These are phyloP conservation scores for Bubalus kerabau DNA, from an alignment of 2,113 vertebrate species.

Conservation along the genomic window DNA sequence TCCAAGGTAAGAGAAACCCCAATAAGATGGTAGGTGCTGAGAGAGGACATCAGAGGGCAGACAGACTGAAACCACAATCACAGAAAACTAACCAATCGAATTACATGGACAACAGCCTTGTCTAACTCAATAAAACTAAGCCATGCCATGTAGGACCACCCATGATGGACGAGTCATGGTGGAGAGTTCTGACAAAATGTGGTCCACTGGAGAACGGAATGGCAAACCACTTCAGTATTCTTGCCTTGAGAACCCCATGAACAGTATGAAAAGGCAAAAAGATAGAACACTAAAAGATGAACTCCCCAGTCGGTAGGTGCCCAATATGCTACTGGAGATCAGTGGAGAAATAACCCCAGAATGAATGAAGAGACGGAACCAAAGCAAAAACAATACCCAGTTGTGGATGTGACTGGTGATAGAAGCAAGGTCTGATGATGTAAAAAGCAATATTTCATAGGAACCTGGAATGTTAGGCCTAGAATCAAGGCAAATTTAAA, in stretches of 20 bases:
- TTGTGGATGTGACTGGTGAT: too few relatives aligned
- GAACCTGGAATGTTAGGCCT: too few relatives aligned
- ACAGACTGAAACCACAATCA: background rate
- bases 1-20: background rate
- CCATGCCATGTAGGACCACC: background rate
- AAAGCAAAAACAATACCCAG: too few relatives aligned
- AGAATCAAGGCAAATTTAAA: too few relatives aligned
- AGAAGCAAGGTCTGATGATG: too few relatives aligned
- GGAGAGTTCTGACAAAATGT: background rate
- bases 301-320: too few relatives aligned
- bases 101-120: background rate
- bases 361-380: too few relatives aligned
- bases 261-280: too few relatives aligned
- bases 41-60: background rate
- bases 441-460: too few relatives aligned
- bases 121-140: background rate
- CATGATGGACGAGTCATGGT: background rate
- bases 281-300: too few relatives aligned
- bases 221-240: background rate
- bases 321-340: too few relatives aligned
- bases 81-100: background rate
- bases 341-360: too few relatives aligned
- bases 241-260: background rate
- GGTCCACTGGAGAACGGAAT: background rate
- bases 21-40: rapidly evolving